A percentile compares a stretch with the other conserved stretches of the same genome.
Conservation (phyloP, 2,797 vertebrate genomes). For the Anomalospiza imberbis region DNA sequence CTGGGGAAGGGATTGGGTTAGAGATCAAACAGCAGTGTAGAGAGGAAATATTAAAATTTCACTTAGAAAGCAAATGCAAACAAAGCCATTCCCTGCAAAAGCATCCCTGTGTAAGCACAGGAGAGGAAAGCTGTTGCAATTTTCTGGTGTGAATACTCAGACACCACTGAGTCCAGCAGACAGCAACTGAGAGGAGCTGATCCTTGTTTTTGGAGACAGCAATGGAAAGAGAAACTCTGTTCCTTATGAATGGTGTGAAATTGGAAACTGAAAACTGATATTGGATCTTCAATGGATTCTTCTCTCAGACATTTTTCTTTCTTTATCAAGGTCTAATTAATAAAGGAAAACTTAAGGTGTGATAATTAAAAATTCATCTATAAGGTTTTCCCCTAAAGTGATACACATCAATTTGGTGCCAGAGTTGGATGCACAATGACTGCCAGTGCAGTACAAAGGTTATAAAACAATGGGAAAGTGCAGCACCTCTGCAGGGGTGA, state of each 20-base stretch:
- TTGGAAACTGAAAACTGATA: background rate
- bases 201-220: background rate
- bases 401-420: no score
- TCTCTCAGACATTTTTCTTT: background rate
- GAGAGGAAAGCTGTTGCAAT: background rate
- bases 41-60: background rate
- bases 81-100: background rate
- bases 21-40: background rate
- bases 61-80: background rate
- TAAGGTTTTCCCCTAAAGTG: background rate
- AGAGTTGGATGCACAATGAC: background rate
- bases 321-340: background rate
- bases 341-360: background rate
- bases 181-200: background rate
- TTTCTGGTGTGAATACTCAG: background rate
- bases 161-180: background rate
- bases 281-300: background rate
- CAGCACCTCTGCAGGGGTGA: background rate
- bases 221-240: background rate
- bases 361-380: background rate
- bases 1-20: background rate
- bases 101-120: background rate
- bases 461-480: background rate
- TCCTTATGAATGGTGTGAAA: background rate
- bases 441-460: background rate